Evolutionary conservation across 2,797 vertebrate genomes (phyloP).

Genomic region (Pampus argenteus): DNA sequence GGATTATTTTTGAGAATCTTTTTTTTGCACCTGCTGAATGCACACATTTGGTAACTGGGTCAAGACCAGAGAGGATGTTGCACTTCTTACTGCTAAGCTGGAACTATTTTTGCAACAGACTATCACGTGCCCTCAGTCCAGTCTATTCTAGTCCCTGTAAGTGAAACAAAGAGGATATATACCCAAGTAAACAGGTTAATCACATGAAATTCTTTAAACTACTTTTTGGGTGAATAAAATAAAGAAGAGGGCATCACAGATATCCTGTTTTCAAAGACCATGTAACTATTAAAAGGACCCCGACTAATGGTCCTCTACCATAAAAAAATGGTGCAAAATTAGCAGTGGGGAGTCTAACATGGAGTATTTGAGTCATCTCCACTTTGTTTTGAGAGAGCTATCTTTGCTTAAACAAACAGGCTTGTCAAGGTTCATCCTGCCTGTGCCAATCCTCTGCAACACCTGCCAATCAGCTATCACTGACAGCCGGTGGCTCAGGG

Average conservation of each 20-base stretch:
- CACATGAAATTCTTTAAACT: constrained; percentile 49
- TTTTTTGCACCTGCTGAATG: constrained; percentile 75
- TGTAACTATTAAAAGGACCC: constrained; percentile 18
- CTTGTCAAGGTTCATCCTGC: constrained; percentile 73
- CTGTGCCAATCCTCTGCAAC: constrained; percentile 71
- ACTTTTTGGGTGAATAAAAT: constrained; percentile 20
- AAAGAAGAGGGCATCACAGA: constrained; percentile 22
- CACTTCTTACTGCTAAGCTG: constrained; percentile 78
- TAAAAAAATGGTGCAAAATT: constrained; percentile 42
- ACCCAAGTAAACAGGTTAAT: constrained; percentile 69
- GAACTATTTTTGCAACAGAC: constrained; percentile 79
- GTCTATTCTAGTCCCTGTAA: constrained; percentile 72
- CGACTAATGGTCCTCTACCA: constrained; percentile 24
- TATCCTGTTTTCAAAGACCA: constrained; percentile 34
- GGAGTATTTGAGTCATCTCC: constrained; percentile 64
- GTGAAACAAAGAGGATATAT: constrained; percentile 66
- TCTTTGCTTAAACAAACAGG: constrained; percentile 82
- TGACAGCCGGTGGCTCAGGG: constrained; percentile 72
- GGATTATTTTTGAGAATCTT: constrained; percentile 63
- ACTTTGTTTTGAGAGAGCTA: constrained; percentile 80
- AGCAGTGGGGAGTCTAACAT: constrained; percentile 49
- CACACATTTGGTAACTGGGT: constrained; percentile 79
- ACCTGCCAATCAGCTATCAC: constrained; percentile 86
- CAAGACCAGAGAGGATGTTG: constrained; percentile 76
- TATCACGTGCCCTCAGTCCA: constrained; percentile 58